Percentiles rank a stretch among this genome's conserved stretches.
Conservation (phyloP, 64 coral and sea anemone genomes). For the Stichodactyla helianthus region DNA sequence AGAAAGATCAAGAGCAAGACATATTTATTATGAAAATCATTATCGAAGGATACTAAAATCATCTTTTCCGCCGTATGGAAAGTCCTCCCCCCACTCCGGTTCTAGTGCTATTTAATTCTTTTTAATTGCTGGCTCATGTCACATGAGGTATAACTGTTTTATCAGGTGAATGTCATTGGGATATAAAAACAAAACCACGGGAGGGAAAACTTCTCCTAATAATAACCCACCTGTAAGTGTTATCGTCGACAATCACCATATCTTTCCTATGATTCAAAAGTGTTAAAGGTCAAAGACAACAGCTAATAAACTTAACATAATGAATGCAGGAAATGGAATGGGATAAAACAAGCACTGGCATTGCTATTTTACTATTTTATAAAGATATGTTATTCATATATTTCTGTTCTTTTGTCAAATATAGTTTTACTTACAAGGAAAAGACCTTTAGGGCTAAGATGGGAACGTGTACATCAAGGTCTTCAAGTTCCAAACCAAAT, state of each 20-base stretch:
- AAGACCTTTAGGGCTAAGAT: conserved; percentile 81
- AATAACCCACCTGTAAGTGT: conserved; percentile 80
- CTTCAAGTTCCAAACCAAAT: conserved; percentile 89
- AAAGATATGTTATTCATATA: no score
- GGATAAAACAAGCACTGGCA: neutral
- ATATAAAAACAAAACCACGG: neutral
- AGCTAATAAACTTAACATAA: neutral
- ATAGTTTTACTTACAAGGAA: conserved; percentile 61
- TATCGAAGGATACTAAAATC: no score
- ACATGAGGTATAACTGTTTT: no score
- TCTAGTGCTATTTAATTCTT: no score
- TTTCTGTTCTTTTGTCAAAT: no score
- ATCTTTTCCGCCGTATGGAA: no score
- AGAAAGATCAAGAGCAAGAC: neutral
- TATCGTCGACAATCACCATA: conserved; percentile 88
- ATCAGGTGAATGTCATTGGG: no score
- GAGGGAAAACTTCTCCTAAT: no score
- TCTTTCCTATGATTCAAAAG: conserved; percentile 45
- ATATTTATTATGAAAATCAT: no score
- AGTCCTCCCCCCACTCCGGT: no score
- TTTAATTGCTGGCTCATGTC: no score
- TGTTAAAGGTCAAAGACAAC: neutral
- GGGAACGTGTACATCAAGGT: conserved; percentile 81
- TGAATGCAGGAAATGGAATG: neutral
- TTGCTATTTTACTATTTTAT: neutral